Percentiles rank a stretch among this genome's conserved stretches.
phyloP scores from a whole-genome alignment of 2,113 vertebrate species.

The Rhabdomys dilectus region DNA sequence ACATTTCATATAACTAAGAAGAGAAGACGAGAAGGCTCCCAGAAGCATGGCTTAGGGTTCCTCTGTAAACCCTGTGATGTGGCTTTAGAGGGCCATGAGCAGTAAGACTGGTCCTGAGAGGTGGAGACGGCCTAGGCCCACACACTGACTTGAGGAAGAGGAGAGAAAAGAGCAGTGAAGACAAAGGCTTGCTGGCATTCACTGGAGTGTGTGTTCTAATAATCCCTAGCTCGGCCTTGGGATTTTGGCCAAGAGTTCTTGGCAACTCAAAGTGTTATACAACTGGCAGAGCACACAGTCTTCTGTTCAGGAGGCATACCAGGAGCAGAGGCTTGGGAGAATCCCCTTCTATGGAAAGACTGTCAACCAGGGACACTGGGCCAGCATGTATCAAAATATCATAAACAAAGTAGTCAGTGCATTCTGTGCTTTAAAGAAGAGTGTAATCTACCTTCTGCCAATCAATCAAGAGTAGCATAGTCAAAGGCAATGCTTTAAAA shows the following conservation, averaged over 20 bases:
- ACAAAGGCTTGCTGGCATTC: not conserved
- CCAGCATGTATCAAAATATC: not conserved
- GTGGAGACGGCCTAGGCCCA: not conserved
- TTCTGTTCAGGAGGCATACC: not conserved
- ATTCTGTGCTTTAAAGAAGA: conserved; percentile 33
- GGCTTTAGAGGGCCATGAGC: not conserved
- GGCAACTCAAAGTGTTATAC: conserved; percentile 50
- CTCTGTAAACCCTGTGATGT: not conserved
- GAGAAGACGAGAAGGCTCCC: not conserved
- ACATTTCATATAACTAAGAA: not conserved
- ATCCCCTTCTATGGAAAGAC: conserved; percentile 58
- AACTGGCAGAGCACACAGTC: conserved; percentile 37
- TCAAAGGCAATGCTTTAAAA: not conserved
- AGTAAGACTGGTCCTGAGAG: not conserved
- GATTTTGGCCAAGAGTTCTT: conserved; percentile 53
- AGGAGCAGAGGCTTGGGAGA: not conserved
- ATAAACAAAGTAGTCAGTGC: conserved; percentile 21
- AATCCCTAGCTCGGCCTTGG: not conserved
- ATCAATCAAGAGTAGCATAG: not conserved
- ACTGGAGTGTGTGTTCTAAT: not conserved
- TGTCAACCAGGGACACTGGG: not conserved
- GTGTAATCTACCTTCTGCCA: not conserved
- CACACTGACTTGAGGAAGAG: not conserved
- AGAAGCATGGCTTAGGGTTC: not conserved
- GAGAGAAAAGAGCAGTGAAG: not conserved